These are phyloP conservation scores for Rhea americana DNA, from an alignment of 2,113 vertebrate species.

Conservation along the genomic window DNA sequence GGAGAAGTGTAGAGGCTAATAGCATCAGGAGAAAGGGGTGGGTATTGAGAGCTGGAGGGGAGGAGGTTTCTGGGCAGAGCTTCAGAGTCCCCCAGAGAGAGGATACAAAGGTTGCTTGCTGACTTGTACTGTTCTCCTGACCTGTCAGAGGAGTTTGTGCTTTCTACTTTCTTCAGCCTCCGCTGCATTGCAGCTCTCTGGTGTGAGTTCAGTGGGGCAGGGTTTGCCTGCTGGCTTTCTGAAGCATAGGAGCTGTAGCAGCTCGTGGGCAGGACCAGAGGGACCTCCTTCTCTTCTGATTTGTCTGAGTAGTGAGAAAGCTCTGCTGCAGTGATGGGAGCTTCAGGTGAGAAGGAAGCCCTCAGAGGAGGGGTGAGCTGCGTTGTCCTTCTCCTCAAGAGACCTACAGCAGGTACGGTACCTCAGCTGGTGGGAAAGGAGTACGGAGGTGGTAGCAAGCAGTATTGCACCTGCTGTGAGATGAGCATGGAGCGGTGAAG, in stretches of 20 bases:
- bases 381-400: neutral
- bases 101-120: neutral
- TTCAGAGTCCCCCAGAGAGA: neutral
- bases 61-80: neutral
- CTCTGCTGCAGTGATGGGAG: neutral
- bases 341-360: neutral
- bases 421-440: neutral
- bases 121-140: neutral
- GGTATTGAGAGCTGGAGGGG: neutral
- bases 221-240: neutral
- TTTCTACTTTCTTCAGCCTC: neutral
- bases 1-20: neutral
- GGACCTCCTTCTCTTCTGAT: neutral
- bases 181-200: neutral
- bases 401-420: neutral
- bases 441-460: fast-evolving
- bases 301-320: neutral
- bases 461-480: neutral
- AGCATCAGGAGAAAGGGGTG: neutral
- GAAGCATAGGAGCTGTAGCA: neutral
- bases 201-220: neutral
- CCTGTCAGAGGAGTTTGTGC: neutral
- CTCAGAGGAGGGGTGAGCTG: neutral
- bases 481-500: neutral
- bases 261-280: too few species aligned